phyloP scores from a whole-genome alignment of 2,888 invertebrate species.

The Chaitophorus viminalis region DNA sequence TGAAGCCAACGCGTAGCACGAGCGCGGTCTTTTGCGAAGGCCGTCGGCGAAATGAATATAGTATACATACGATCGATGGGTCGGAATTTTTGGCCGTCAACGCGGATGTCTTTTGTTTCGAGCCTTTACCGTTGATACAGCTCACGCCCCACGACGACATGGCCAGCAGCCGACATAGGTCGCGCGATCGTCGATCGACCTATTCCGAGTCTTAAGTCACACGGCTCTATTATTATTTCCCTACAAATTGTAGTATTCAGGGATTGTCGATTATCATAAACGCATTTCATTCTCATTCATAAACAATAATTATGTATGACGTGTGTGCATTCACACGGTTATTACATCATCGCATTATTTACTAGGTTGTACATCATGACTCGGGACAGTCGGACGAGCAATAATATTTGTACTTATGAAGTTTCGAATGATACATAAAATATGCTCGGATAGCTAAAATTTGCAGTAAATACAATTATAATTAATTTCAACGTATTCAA shows the following conservation, averaged over 20 bases:
- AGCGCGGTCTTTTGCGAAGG: neutral
- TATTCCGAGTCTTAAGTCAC: neutral
- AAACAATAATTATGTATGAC: conserved; percentile 3
- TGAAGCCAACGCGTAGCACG: neutral
- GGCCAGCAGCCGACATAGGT: neutral
- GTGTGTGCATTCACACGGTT: neutral
- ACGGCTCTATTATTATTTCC: neutral
- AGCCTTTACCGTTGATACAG: neutral
- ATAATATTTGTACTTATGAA: neutral
- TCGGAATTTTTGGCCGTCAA: neutral
- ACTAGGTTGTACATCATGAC: neutral
- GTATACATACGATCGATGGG: neutral
- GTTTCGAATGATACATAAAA: neutral
- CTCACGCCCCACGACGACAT: neutral
- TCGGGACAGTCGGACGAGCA: neutral
- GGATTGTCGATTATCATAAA: neutral
- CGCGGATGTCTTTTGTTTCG: neutral
- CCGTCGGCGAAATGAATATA: neutral
- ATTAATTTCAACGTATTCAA: too few relatives aligned
- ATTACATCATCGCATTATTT: neutral
- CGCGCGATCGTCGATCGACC: neutral
- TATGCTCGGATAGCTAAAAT: too few relatives aligned
- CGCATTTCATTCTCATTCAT: conserved; percentile 13
- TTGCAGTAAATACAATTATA: too few relatives aligned
- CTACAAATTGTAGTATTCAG: neutral